phyloP scores from a whole-genome alignment of 2,888 invertebrate species.

The Brachyptera putata region DNA sequence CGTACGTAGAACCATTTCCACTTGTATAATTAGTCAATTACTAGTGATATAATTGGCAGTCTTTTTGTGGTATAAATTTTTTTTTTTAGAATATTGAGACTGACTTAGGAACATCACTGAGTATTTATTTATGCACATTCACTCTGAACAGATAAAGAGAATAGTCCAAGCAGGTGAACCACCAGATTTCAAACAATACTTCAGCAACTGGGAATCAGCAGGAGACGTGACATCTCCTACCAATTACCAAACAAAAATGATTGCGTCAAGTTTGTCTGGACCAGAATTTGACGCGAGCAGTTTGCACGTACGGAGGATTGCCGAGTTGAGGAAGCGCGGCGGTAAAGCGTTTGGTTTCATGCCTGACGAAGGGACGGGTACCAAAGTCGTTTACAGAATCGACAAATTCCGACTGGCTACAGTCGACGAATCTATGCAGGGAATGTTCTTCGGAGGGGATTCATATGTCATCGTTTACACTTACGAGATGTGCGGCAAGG shows the following conservation, averaged over 20 bases:
- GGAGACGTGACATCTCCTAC: conserved; percentile 50
- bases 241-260: conserved; percentile 40
- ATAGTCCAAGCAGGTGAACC: conserved; percentile 82
- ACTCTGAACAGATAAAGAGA: conserved; percentile 53
- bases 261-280: conserved; percentile 35
- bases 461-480: conserved; percentile 65
- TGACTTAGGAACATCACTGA: no score
- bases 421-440: conserved; percentile 45
- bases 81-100: no score
- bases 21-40: no score
- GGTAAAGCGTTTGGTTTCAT: conserved; percentile 64
- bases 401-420: conserved; percentile 50
- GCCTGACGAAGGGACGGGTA: conserved; percentile 68
- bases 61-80: no score
- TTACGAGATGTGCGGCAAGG: conserved; percentile 52
- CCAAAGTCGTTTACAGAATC: conserved; percentile 50
- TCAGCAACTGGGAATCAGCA: conserved; percentile 68
- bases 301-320: conserved; percentile 40
- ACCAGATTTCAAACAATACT: conserved; percentile 84
- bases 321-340: conserved; percentile 48
- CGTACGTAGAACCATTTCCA: no score
- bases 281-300: conserved; percentile 36
- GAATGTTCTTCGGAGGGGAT: conserved; percentile 59
- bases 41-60: no score
- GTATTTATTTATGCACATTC: not conserved